phyloP scores from a whole-genome alignment of 1,140 invertebrate genomes.

The Orussus abietinus region DNA sequence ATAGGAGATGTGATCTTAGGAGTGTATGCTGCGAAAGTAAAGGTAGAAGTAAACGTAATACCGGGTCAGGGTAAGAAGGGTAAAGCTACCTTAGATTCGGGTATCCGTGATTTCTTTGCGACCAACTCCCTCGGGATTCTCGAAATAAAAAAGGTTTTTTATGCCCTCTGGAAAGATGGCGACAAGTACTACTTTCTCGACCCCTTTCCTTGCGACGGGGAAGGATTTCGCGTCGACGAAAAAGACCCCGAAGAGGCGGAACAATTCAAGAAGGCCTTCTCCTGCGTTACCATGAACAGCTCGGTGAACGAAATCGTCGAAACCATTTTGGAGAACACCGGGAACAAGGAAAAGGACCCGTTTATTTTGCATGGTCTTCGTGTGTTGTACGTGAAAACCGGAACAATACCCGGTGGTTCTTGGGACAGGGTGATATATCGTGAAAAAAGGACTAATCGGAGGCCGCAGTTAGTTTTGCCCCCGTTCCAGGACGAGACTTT shows the following conservation, averaged over 20 bases:
- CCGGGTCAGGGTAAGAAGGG: slow-evolving; percentile 30
- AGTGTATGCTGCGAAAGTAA: slow-evolving; percentile 42
- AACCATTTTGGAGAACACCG: slow-evolving; percentile 37
- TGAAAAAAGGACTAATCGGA: slow-evolving; percentile 33
- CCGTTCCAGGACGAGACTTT: slow-evolving; percentile 1
- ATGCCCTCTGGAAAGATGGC: slow-evolving; percentile 43
- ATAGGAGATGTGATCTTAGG: slow-evolving; percentile 44
- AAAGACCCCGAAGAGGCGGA: slow-evolving; percentile 12
- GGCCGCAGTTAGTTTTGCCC: no score
- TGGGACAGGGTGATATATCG: slow-evolving; percentile 40
- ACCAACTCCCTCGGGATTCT: slow-evolving; percentile 28
- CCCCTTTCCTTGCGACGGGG: slow-evolving; percentile 41
- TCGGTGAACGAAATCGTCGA: slow-evolving; percentile 38
- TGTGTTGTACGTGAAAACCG: slow-evolving; percentile 42
- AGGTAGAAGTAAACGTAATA: slow-evolving; percentile 34
- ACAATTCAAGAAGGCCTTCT: slow-evolving; percentile 21
- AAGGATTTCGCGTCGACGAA: slow-evolving; percentile 33
- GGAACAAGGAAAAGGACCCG: slow-evolving; percentile 35
- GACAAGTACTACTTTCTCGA: slow-evolving; percentile 43
- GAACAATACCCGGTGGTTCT: slow-evolving; percentile 10
- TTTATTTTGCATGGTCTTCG: slow-evolving; percentile 38
- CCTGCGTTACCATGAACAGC: slow-evolving; percentile 43
- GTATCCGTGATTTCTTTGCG: slow-evolving; percentile 35
- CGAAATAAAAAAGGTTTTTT: slow-evolving; percentile 39
- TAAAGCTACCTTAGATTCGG: slow-evolving; percentile 26